Base-by-base conservation (phyloP, 2,113 vertebrate genomes). In the Eulemur rufifrons region DNA sequence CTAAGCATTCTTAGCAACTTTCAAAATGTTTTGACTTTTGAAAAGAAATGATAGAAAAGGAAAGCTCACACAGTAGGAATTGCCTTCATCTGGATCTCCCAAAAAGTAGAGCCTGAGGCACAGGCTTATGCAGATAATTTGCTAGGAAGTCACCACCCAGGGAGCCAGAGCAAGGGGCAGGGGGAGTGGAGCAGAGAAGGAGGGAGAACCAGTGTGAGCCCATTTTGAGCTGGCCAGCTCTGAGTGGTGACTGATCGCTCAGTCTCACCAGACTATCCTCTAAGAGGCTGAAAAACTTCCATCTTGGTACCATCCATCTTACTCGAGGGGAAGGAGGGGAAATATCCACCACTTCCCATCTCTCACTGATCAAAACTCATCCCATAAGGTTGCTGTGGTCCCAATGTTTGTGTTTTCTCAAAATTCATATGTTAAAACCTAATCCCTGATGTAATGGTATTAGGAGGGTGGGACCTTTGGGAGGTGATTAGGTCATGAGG, bases 21-120 rank as follows among this genome's bases (percentile, higher is more conserved):
- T 71, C 29, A 61, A 45, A 50, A 10, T 0, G 0, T 80, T 73
- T 63, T 86, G 42, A 94, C 71, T 76, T 95, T 81, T 76, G 52
- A 56, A 92, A 94, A 80, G 74, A 95, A 83, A 52, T 68, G 9
- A 92, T 15, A 68, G 39, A 45, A 71, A 96, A 81, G 34, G n/a
- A 29, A 39, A 94, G 59, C 9, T 54, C 29, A 61, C 32, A 61
- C 39, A 10, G 21, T 56, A 68, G 59, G 68, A 63, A 82, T 56
- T 34, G 15, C 50, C 83, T 84, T 56, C 15, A 20, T 13, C 77
- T 94, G 18, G 12, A 34, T 63, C 64, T 90, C 52, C 45, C 21
- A 71, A 56, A 84, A 90, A 86, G 73, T 37, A 82, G 63, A 92
- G 8, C 7, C 47, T 27, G 15, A 45, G 52, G 69, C 37, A 86